Conservation (phyloP, 2,113 vertebrate species). For the Brienomyrus longianalis region DNA sequence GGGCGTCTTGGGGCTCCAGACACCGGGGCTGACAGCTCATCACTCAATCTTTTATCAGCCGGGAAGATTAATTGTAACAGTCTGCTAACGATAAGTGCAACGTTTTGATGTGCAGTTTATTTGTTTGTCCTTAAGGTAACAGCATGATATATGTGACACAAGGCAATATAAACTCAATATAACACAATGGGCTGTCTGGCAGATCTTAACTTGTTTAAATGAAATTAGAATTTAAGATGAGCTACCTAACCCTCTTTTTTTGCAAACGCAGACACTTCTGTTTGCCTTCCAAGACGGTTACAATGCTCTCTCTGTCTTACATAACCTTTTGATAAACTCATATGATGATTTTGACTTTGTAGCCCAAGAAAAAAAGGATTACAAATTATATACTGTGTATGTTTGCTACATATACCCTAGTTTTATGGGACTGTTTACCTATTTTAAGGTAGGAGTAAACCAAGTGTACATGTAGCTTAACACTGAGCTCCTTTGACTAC, state of each 20-base stretch:
- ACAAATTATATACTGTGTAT: background rate
- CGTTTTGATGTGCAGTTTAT: constrained; percentile 1
- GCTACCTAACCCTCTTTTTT: background rate
- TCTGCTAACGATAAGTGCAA: constrained; percentile 10
- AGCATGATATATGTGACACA: constrained; percentile 9
- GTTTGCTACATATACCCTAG: background rate
- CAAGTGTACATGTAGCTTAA: background rate
- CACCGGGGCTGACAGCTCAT: background rate
- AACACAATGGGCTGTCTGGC: constrained; percentile 15
- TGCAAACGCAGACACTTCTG: background rate
- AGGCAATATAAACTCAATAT: background rate
- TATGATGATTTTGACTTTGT: background rate
- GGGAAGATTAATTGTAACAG: constrained; percentile 17
- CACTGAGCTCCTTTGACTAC: background rate
- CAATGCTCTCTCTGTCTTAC: background rate
- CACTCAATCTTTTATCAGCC: background rate
- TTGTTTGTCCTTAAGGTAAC: constrained; percentile 26
- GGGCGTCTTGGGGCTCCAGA: constrained; percentile 12
- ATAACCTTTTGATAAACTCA: background rate
- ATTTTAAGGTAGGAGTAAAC: background rate
- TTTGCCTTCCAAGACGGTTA: background rate
- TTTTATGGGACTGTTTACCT: background rate
- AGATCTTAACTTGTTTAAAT: constrained; percentile 20
- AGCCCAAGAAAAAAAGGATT: background rate
- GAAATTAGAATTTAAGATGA: constrained; percentile 12